Evolutionary conservation across 1,140 invertebrate genomes (phyloP), one percentile per base, ranked within the genome.

Genomic region (Telenomus remus): DNA sequence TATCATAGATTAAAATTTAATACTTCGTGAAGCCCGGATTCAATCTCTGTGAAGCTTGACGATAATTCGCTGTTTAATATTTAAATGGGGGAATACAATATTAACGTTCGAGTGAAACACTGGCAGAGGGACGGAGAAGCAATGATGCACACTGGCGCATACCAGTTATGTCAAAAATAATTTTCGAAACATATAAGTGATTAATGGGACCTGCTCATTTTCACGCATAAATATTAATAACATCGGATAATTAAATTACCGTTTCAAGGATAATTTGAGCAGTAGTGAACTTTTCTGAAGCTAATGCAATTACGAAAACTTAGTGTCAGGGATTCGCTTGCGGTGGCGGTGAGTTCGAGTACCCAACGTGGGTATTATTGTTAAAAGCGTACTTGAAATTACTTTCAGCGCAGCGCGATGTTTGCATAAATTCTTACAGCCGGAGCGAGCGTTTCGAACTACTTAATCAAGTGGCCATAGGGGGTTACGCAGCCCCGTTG

Each of bases 361-460:
- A 7, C 1, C 4, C 19, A n/a, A 1, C n/a, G 37, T 9, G 37
- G 3, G 13, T 27, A 33, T 60, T 60, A 53, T 69, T 61, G 44
- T 63, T 61, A 27, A 69, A 54, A 53, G 33, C 16, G 11, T 33
- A 19, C 14, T 42, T 54, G 19, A 61, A 61, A 70, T 69, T 48
- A 34, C 49, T 69, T 42, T 16, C 11, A 27, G 19, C 0, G 1
- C 44, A 44, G 47, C 27, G 51, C 56, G 47, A 64, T 50, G 60
- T 72, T 78, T 64, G 64, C 69, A 73, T 73, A 60, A 78, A 73
- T 72, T 77, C 69, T 78, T 64, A 57, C 49, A 39, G 12, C 9
- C 11, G n/a, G 8, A n/a, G 53, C 43, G 54, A 61, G 39, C 59
- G 27, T 48, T 70, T 73, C 47, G n/a, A 65, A 63, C 64, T 72